Evolutionary conservation across 2,113 vertebrate genomes (phyloP), one percentile per base, ranked within the genome.

Genomic region (Lamprotornis superbus): DNA sequence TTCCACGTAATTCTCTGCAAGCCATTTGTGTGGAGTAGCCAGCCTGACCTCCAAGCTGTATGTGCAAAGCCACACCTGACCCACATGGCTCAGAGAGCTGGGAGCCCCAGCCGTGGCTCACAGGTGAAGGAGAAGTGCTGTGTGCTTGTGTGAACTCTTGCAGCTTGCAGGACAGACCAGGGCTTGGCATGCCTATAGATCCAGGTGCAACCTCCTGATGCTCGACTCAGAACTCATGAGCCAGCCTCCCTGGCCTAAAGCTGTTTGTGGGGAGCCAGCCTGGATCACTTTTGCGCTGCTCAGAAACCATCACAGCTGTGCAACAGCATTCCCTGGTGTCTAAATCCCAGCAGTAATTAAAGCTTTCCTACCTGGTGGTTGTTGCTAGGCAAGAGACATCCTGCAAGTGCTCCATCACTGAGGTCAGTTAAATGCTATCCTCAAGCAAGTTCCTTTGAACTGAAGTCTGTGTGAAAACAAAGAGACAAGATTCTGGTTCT

Each of bases 361-460:
- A 86, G 83, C 63, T 94, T 44, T 86, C 61, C 60, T 89, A 81
- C 67, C 71, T 94, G 85, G 46, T 0, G 0, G 73, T 71, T 37
- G 95, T 95, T 95, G 91, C 93, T 95, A 95, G 94, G 96, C 81
- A 77, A 83, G 83, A 93, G 65, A 37, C 47, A 74, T 63, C 80
- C 83, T 92, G 80, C 63, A 89, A 61, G 35, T 53, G 50, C 89
- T 90, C 93, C 69, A 56, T 83, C 89, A 46, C 52, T 14, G 76
- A 84, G 94, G 93, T 96, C 93, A 91, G 81, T 95, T 94, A 94
- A 95, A 91, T 90, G 87, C 91, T 92, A 19, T 91, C 93, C 89
- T 90, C 83, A 39, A 93, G 91, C 89, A 95, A 94, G 65, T 55
- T 44, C 56, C 93, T 86, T 94, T 87, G 86, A 95, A 90, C 83